Conservation (phyloP, 2,797 vertebrate species). For the Cossypha niveicapilla region DNA sequence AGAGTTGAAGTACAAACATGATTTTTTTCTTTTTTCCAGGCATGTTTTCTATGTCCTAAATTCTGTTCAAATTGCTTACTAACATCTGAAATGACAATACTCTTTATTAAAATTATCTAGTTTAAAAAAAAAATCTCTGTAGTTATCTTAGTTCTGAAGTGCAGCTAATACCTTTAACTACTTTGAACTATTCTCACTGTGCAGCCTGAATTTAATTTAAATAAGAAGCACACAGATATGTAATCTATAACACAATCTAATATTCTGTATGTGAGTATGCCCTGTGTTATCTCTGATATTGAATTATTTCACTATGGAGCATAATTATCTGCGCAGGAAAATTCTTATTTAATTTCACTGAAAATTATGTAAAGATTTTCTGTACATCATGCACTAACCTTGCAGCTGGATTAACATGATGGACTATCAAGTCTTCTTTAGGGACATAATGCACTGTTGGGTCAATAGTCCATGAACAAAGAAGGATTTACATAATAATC, state of each 20-base stretch:
- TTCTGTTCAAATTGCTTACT: neutral
- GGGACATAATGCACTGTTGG: slow-evolving; percentile 36
- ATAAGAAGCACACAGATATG: neutral
- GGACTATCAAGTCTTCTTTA: slow-evolving; percentile 50
- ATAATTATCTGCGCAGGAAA: neutral
- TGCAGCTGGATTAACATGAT: slow-evolving; percentile 58
- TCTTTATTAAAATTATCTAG: neutral
- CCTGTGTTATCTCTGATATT: neutral
- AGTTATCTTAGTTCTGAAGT: neutral
- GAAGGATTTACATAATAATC: slow-evolving; percentile 66
- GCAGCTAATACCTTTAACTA: neutral
- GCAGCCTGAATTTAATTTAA: neutral
- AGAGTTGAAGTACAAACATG: neutral
- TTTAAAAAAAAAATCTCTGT: neutral
- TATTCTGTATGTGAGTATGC: neutral
- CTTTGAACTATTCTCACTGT: neutral
- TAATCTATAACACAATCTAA: neutral
- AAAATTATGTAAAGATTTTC: slow-evolving; percentile 64
- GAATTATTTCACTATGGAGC: slow-evolving; percentile 15
- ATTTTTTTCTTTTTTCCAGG: neutral
- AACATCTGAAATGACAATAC: neutral
- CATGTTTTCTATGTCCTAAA: neutral
- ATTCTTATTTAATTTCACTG: slow-evolving; percentile 60
- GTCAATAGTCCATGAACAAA: slow-evolving; percentile 64
- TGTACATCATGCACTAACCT: neutral